These are phyloP conservation scores for Pitta sordida DNA, from an alignment of 2,113 vertebrate genomes.

Conservation along the genomic window DNA sequence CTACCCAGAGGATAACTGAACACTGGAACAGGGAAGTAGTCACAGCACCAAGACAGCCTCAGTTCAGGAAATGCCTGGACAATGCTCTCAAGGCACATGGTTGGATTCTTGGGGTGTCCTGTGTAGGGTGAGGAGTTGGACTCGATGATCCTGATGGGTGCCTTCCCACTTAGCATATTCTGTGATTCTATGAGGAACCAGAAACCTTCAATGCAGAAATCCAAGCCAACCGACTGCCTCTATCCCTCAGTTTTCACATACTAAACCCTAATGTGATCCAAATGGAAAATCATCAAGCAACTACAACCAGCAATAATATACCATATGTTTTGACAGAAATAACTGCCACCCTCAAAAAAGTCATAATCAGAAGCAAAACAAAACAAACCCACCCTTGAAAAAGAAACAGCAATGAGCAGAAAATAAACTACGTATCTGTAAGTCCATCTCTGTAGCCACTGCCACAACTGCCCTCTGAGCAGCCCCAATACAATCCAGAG, in stretches of 20 bases:
- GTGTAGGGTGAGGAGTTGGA: neutral
- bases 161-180: neutral
- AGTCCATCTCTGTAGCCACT: neutral
- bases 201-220: neutral
- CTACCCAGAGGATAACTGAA: fast-evolving
- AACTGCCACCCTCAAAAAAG: neutral
- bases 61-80: neutral
- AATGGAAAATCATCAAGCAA: neutral
- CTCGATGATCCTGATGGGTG: neutral
- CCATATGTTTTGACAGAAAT: neutral
- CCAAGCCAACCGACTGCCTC: neutral
- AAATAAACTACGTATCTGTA: neutral
- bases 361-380: neutral
- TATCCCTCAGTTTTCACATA: neutral
- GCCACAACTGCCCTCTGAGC: neutral
- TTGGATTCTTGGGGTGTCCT: neutral
- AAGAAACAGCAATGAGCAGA: neutral
- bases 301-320: neutral
- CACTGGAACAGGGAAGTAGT: neutral
- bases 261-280: neutral
- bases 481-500: neutral
- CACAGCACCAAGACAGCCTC: neutral
- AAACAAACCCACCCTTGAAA: fast-evolving
- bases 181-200: neutral
- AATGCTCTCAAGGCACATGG: neutral